Evolutionary conservation across 2,888 invertebrate species (phyloP), one percentile per base, ranked within the genome.

Genomic region (Quadroppia sp.): DNA sequence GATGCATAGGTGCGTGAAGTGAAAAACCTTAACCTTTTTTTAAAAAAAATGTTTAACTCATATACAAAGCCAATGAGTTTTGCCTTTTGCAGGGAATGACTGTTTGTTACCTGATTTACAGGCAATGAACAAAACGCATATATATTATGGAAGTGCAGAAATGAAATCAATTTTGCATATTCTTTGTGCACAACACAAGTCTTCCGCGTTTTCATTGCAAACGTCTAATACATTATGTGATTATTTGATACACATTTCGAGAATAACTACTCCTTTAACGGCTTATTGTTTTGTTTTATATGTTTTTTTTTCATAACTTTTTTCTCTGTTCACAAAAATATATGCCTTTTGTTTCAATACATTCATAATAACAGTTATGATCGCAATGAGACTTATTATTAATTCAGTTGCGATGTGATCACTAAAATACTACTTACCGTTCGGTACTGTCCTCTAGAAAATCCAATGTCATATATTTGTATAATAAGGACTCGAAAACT

Each of bases 201-300:
- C 59, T 59, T 59, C 59, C 59, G 59, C 59, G 59, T 59, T 59
- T 59, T 59, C 59, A 59, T 59, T 59, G 30, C 32, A 59, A 59
- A 17, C 32, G 30, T 13, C 30, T 59, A 28, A 32, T n/a, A 59
- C 28, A 2, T 28, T 0, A 59, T 59, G 36, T 36, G 36, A 36
- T 36, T 36, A 36, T 36, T 13, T 59, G 32, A 59, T 59, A 59
- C n/a, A 59, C 32, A 59, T 59, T 59, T 59, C 20, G 13, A 1
- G 13, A 7, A 28, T 25, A 9, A 56, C 2, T 28, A 56, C 20
- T 56, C 30, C 32, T 32, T 59, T 59, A 59, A 59, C 13, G 2
- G 59, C 30, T 59, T 59, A 59, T 53, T 53, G 53, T 53, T n/a
- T 50, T 53, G 36, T 9, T 36, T 36, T 36, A 36, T 9, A n/a